Base-by-base conservation (phyloP, 2,797 vertebrate genomes). In the Trachops cirrhosus region DNA sequence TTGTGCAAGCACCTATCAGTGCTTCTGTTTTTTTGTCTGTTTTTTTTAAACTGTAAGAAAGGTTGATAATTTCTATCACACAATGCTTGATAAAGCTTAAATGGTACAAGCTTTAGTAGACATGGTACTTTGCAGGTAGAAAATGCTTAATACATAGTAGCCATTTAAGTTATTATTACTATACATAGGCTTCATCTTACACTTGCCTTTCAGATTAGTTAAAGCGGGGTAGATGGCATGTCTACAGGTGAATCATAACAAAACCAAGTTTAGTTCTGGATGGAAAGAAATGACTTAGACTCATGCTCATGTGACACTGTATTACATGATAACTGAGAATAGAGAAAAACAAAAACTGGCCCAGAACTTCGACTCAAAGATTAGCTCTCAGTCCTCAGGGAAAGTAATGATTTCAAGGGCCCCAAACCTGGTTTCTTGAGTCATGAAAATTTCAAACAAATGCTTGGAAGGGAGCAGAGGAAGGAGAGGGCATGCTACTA, bases 251-350 rank as follows among this genome's bases (percentile, higher is more conserved):
- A 68, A 86, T 91, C 91, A 92, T 26, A 91, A 46, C 74, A 44
- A 95, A 75, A 94, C 85, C 70, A 96, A 95, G n/a, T 79, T 52
- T 82, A 73, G 52, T n/a, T 94, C 46, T 39, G 34, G 59, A 95
- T 89, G 74, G 68, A 32, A 92, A 97, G 95, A 78, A 90, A 37
- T 67, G 88, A 52, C 2, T 91, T 37, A 54, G 70, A 74, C 19
- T 78, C 71, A 11, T 37, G 48, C 96, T 46, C 8, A 34, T 26
- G 41, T 79, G n/a, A 54, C 93, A 88, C 22, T 86, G 9, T 3
- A 77, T 48, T 37, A 77, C n/a, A n/a, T 8, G 15, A 8, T 3
- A n/a, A 26, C 32, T 71, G 52, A 54, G 22, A 92, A 94, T 9
- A 34, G 7, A 74, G 37, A 68, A 86, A 82, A 91, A 4, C 5